Evolutionary conservation across 2,797 vertebrate species (phyloP), one percentile per base, ranked within the genome.

Genomic region (Esox lucius): DNA sequence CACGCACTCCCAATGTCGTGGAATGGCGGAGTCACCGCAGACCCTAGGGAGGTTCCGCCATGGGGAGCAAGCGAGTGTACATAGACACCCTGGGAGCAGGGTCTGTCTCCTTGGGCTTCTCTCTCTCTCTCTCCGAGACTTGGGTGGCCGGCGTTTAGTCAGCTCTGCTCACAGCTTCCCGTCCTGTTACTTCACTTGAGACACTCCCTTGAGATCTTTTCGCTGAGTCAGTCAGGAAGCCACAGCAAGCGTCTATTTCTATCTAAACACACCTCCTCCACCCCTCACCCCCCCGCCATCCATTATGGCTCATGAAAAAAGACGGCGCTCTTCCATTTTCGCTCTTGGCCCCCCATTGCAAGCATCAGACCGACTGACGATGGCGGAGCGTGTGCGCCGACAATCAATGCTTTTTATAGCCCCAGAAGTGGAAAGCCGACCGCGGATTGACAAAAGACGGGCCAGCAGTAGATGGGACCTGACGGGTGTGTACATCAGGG

Each of bases 201-300:
- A 53, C 53, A 65, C 75, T 76, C 66, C 68, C 67, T 31, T 61
- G 51, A 26, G 73, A n/a, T 70, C n/a, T n/a, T 42, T 24, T 42
- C 28, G 75, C 69, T 76, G 75, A 71, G 68, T 75, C 74, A 75
- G 59, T 9, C 28, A 51, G 11, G 53, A 75, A 28, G 53, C 51
- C 66, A 16, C 67, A 1, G 15, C 22, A 2, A 51, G 51, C 28
- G 11, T 76, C 69, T 65, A 71, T 71, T 71, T 66, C 68, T 26
- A 28, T 66, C 68, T 26, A n/a, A 9, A 28, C 46, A 12, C 5
- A 15, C 31, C 33, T n/a, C 9, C 67, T 71, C 62, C 65, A 49
- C 74, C 39, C 42, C 49, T 68, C 22, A 12, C 13, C 6, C 35
- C 46, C 28, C 49, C 19, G 24, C 35, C 53, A 19, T 35, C n/a